Conservation (phyloP, 2,888 invertebrate species). For the Calephelis perditalis region DNA sequence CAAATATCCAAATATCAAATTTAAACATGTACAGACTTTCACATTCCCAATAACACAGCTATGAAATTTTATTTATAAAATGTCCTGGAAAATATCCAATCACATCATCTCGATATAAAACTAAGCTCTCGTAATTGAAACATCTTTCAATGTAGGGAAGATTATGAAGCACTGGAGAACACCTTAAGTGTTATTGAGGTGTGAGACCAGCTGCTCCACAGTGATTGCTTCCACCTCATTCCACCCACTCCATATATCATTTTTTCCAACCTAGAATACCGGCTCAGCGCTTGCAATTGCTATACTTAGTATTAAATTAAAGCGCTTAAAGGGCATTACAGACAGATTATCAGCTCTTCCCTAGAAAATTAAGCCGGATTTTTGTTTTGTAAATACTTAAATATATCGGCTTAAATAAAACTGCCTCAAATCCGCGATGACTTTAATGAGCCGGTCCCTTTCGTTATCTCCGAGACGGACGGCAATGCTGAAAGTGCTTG, state of each 20-base stretch:
- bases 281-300: conserved; percentile 63
- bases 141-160: conserved; percentile 29
- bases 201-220: conserved; percentile 63
- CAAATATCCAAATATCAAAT: too few relatives aligned
- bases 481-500: conserved; percentile 54
- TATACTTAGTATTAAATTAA: conserved; percentile 74
- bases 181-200: conserved; percentile 47
- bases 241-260: conserved; percentile 53
- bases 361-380: conserved; percentile 58
- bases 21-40: too few relatives aligned
- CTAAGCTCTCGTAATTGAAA: not conserved
- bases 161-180: conserved; percentile 46
- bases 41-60: too few relatives aligned
- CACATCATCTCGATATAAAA: too few relatives aligned
- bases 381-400: conserved; percentile 72
- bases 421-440: conserved; percentile 59
- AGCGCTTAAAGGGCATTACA: conserved; percentile 63
- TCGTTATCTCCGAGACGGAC: conserved; percentile 67
- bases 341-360: conserved; percentile 62
- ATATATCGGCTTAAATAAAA: conserved; percentile 70
- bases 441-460: conserved; percentile 69
- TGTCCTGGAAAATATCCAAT: too few relatives aligned
- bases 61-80: conserved; percentile 2
- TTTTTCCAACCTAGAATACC: conserved; percentile 61
- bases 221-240: conserved; percentile 50